Percentiles rank a stretch among this genome's conserved stretches.
These are phyloP conservation scores for Troglohyphantes excavatus DNA, from an alignment of 2,888 invertebrate species.

Conservation along the genomic window DNA sequence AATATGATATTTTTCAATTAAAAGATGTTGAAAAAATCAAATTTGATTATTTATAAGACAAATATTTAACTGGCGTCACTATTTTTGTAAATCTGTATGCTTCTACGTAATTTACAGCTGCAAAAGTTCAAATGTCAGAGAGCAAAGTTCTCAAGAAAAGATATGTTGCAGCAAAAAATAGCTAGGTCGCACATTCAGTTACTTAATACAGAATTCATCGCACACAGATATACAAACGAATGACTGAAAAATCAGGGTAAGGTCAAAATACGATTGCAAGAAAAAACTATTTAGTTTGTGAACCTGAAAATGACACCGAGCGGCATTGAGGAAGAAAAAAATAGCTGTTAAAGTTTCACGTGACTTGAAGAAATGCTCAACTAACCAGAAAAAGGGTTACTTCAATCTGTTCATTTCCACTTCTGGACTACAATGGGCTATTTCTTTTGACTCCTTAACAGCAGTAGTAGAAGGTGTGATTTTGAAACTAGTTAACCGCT, in stretches of 20 bases:
- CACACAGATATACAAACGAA: not conserved
- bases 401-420: not conserved
- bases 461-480: not conserved
- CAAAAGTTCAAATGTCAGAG: not conserved
- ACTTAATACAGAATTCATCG: not conserved
- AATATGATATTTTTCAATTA: too few relatives aligned
- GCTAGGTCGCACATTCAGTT: not conserved
- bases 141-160: not conserved
- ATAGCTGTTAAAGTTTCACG: not conserved
- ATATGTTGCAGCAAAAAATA: not conserved
- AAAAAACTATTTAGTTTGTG: constrained; percentile 3
- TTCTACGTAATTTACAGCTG: not conserved
- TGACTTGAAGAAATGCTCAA: not conserved
- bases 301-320: not conserved
- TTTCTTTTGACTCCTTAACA: too few relatives aligned
- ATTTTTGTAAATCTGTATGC: not conserved
- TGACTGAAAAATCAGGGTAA: not conserved
- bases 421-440: not conserved
- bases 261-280: constrained; percentile 5
- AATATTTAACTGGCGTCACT: not conserved
- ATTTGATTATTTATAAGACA: too few relatives aligned
- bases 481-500: not conserved
- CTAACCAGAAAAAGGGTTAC: not conserved
- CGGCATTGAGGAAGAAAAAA: not conserved
- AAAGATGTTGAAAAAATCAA: too few relatives aligned